Evolutionary conservation across 2,888 invertebrate genomes (phyloP).

Genomic region (Chrysotoxum bicinctum): DNA sequence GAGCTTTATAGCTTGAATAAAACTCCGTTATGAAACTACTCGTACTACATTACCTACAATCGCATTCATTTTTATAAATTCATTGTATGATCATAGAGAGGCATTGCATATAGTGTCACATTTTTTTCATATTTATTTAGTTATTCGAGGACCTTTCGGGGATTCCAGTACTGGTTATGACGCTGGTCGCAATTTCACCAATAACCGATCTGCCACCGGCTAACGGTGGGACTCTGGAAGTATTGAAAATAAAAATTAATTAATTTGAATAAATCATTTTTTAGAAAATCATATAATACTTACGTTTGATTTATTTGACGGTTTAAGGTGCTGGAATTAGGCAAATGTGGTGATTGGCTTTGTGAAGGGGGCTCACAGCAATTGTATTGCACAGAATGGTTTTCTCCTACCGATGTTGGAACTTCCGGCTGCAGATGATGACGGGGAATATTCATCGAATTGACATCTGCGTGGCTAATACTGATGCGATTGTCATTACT

Average conservation of each 20-base stretch:
- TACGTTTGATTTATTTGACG: conserved; percentile 83
- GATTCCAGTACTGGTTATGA: conserved; percentile 83
- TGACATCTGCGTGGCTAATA: conserved; percentile 73
- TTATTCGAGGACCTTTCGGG: conserved; percentile 81
- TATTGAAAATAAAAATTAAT: background rate
- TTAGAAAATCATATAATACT: conserved; percentile 74
- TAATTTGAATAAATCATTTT: background rate
- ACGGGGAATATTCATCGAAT: conserved; percentile 77
- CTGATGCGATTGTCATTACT: conserved; percentile 68
- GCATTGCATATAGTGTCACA: background rate
- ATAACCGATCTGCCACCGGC: conserved; percentile 81
- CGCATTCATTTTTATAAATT: no score
- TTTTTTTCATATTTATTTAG: conserved; percentile 66
- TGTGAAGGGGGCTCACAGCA: conserved; percentile 77
- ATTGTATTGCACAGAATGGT: conserved; percentile 78
- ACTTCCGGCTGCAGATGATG: conserved; percentile 76
- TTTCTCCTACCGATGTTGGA: conserved; percentile 74
- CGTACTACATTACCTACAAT: no score
- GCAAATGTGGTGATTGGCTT: conserved; percentile 82
- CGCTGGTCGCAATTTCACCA: conserved; percentile 81
- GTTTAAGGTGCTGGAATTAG: conserved; percentile 82
- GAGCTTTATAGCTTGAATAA: no score
- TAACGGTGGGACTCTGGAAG: conserved; percentile 84
- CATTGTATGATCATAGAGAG: no score
- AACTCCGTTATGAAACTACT: background rate